Evolutionary conservation across 2,113 vertebrate genomes (phyloP), one percentile per base, ranked within the genome.

Genomic region (Nycticorax nycticorax): DNA sequence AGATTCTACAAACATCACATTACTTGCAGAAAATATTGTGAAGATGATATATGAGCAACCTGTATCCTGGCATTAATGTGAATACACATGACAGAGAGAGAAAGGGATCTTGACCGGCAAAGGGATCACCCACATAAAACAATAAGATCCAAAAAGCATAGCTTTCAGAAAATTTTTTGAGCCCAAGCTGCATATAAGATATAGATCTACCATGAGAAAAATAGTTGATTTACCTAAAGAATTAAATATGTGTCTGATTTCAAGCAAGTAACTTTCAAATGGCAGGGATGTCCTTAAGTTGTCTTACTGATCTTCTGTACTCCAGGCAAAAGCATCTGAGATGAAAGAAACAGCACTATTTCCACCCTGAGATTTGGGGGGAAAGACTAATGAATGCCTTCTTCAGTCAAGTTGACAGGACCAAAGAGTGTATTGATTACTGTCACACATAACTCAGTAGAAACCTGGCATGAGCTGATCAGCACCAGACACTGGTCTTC

Each of bases 291-390:
- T 3, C 12, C 24, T 59, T 35, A 45, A 69, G 33, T 32, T 32
- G 15, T 39, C 24, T 69, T 75, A n/a, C 22, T 41, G 17, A 71
- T 39, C 12, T 69, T 80, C 37, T 0, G 0, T 14, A 67, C 10
- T 33, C 2, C 2, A 0, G 15, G 8, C n/a, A 62, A 60, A 26
- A 73, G 12, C 1, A 0, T 62, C 55, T 67, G 14, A 18, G 22
- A 24, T 62, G 22, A 30, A 48, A 48, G 14, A 67, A 67, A 66
- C 21, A 43, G 20, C 1, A 1, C 12, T 45, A 28, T 56, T 48
- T 69, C 33, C 14, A 52, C 17, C 8, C 28, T 23, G 45, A 92
- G 43, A 52, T 21, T 53, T 86, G 7, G 5, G 11, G 26, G 12
- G 11, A 52, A 84, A 57, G 24, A 24, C 52, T 82, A 22, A 64